Evolutionary conservation across 2,888 invertebrate genomes (phyloP), one percentile per base, ranked within the genome.

Genomic region (Agriotes lineatus): DNA sequence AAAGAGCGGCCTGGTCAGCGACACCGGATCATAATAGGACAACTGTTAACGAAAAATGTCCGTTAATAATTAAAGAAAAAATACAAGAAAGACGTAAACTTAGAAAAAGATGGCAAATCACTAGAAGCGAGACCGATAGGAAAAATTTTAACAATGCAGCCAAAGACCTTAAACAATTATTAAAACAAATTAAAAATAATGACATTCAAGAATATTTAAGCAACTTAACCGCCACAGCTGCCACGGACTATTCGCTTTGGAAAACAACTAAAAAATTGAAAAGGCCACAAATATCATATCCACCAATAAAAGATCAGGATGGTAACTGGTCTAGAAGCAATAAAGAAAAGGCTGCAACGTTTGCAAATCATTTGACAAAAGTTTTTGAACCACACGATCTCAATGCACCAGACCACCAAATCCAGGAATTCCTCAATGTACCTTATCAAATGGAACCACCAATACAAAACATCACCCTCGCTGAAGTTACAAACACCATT

Each of bases 231-330:
- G 35, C 35, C 16, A 16, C 19, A n/a, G n/a, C n/a, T n/a, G n/a
- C n/a, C n/a, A n/a, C n/a, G n/a, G n/a, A n/a, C n/a, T n/a, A n/a
- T n/a, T n/a, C n/a, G n/a, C n/a, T n/a, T n/a, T n/a, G n/a, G n/a
- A n/a, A n/a, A n/a, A n/a, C n/a, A n/a, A n/a, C 58, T 14, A 58
- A 42, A 37, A 58, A 58, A 58, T 42, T 42, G 42, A 58, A 58
- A 19, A 58, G 39, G 39, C 18, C 57, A 39, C 37, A 39, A 39
- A 16, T 14, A n/a, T n/a, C n/a, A n/a, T n/a, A n/a, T n/a, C n/a
- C n/a, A n/a, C n/a, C n/a, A n/a, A n/a, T n/a, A n/a, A n/a, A n/a
- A n/a, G n/a, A n/a, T n/a, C n/a, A n/a, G n/a, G n/a, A n/a, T n/a
- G n/a, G 33, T 39, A 42, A 42, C 5, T 42, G 5, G 5, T 6